phyloP scores from a whole-genome alignment of 2,888 invertebrate genomes.

The Eupeodes latifasciatus region DNA sequence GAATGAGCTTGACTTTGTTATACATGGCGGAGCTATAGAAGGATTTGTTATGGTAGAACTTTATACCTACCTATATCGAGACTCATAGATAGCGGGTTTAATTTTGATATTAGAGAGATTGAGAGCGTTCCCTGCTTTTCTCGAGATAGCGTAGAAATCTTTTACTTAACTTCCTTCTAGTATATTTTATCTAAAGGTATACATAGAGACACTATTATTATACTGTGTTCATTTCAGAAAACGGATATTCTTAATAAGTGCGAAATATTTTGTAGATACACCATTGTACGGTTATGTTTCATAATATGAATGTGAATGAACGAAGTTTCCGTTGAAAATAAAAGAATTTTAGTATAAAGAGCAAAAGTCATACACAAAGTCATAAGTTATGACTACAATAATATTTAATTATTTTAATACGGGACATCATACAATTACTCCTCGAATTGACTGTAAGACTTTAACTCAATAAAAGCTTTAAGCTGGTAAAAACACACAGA shows the following conservation, averaged over 20 bases:
- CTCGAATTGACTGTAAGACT: no score
- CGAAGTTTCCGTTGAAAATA: background rate
- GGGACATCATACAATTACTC: no score
- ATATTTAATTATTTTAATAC: no score
- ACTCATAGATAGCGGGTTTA: background rate
- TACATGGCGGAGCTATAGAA: background rate
- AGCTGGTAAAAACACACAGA: no score
- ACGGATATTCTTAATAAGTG: constrained; percentile 16
- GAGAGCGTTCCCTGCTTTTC: background rate
- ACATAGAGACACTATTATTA: background rate
- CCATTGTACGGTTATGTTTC: background rate
- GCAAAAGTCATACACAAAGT: no score
- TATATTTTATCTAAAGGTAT: background rate
- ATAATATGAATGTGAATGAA: background rate
- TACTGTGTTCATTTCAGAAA: background rate
- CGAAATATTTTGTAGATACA: background rate
- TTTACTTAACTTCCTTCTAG: background rate
- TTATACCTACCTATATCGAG: background rate
- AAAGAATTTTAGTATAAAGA: no score
- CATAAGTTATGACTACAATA: no score
- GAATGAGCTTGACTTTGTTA: constrained; percentile 28
- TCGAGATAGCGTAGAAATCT: constrained; percentile 5
- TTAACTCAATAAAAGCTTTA: no score
- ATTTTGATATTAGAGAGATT: constrained; percentile 1
- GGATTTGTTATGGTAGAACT: background rate